phyloP scores from a whole-genome alignment of 2,797 vertebrate species.

The Hoplostethus atlanticus region DNA sequence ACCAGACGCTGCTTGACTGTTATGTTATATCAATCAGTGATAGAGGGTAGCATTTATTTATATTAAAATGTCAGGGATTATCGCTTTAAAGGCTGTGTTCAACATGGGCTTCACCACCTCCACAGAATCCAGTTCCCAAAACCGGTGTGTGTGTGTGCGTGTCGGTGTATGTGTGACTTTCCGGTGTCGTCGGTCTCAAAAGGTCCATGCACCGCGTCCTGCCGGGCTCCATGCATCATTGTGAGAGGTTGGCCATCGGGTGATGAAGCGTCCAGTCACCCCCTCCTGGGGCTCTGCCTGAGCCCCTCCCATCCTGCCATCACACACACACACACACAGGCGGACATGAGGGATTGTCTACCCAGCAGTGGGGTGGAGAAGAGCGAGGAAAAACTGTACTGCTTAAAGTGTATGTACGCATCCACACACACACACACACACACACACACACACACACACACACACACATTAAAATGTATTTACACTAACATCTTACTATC shows the following conservation, averaged over 20 bases:
- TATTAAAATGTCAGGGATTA: too few species aligned
- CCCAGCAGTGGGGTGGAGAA: constrained; percentile 43
- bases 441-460: background rate
- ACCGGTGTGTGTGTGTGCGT: constrained; percentile 17
- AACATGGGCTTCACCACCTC: background rate
- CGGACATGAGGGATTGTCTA: constrained; percentile 75
- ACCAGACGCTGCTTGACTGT: too few species aligned
- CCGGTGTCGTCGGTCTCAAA: constrained; percentile 58
- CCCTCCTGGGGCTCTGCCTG: constrained; percentile 58
- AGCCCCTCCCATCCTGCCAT: constrained; percentile 49
- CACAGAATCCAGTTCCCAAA: background rate
- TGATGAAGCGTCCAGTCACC: constrained; percentile 83
- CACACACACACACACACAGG: constrained; percentile 43
- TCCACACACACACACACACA: background rate
- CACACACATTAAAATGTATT: background rate
- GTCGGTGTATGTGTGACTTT: constrained; percentile 20
- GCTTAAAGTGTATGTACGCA: constrained; percentile 25
- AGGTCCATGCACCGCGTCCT: constrained; percentile 62
- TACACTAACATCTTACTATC: background rate
- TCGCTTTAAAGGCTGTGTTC: too few species aligned
- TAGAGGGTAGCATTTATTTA: too few species aligned
- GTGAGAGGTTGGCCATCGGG: constrained; percentile 73
- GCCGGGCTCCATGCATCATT: constrained; percentile 81
- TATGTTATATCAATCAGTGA: too few species aligned
- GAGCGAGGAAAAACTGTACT: constrained; percentile 19